Base-by-base conservation (phyloP, 2,888 invertebrate genomes). In the Drosophila putrida region DNA sequence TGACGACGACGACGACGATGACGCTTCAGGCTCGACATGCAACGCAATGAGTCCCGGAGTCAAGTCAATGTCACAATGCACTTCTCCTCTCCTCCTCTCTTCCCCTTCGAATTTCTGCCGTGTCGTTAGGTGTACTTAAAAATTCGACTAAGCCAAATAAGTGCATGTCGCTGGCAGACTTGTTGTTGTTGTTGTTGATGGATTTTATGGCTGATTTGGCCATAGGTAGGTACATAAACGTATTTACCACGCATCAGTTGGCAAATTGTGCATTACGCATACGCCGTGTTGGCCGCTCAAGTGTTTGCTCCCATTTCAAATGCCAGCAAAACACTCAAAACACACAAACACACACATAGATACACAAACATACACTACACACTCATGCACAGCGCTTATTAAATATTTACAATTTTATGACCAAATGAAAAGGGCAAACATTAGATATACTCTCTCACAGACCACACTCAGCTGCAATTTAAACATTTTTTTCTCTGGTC, bases 391-490 rank as follows among this genome's bases (percentile, higher is more conserved):
- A 63, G 58, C 36, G 61, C 65, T 71, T 71, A 85, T 82, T 70
- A 82, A 82, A 82, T 82, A 82, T 82, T 85, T 59, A 88, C 67
- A 65, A 70, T 71, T 79, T 73, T 85, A 88, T 85, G 88, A 54
- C 61, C 64, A 66, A 77, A 61, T 47, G 43, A 49, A 60, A 54
- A 60, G 66, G 62, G 54, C 46, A 57, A 57, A 57, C 46, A 57
- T 55, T 55, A 44, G 54, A 54, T 41, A 54, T 13, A 38, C 9
- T 8, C 31, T n/a, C 54, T 20, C 41, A 20, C 33, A 31, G 27
- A 35, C 35, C 35, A 36, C 27, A 46, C 46, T 57, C 44, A 13
- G 35, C 36, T 44, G 44, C 55, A 55, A 55, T 55, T 55, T 44
- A 10, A 44, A 55, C 43, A 31, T 33, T 15, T 55, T 35, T 55